Percentiles rank a stretch among this genome's conserved stretches.
phyloP scores from a whole-genome alignment of 2,888 invertebrate species.

The Oscheius sp. region DNA sequence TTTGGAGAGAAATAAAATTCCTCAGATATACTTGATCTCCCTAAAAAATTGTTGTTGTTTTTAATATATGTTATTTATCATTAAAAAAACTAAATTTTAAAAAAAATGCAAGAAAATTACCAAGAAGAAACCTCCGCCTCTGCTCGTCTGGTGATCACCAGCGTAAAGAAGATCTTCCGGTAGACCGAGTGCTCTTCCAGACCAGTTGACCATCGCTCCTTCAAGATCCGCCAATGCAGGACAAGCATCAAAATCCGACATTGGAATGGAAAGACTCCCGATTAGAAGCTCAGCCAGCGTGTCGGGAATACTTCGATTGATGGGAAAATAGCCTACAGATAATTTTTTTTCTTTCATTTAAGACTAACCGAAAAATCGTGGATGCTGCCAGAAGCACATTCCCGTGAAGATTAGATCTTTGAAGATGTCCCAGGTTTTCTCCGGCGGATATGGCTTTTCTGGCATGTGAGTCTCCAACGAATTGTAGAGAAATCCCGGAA shows the following conservation, averaged over 20 bases:
- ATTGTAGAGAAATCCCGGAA: conserved; percentile 10
- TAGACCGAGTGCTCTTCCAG: conserved; percentile 18
- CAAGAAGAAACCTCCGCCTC: background rate
- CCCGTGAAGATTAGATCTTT: background rate
- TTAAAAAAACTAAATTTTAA: too few species aligned
- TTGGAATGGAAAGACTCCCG: background rate
- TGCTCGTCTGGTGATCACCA: conserved; percentile 10
- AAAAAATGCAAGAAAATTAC: background rate
- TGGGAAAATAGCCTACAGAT: background rate
- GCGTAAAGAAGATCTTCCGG: conserved; percentile 16
- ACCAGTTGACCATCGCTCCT: conserved; percentile 20
- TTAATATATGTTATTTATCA: too few species aligned
- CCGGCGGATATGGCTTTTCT: background rate
- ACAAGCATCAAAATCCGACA: conserved; percentile 10
- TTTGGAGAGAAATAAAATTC: too few species aligned
- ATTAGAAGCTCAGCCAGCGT: conserved; percentile 23
- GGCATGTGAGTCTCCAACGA: conserved; percentile 2
- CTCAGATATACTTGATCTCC: too few species aligned
- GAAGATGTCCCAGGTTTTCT: background rate
- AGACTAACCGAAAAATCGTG: conserved; percentile 1
- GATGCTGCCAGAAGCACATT: conserved; percentile 12
- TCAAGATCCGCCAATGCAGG: conserved; percentile 16
- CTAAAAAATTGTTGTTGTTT: too few species aligned
- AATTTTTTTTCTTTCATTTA: too few species aligned
- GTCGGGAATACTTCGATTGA: background rate